phyloP scores from a whole-genome alignment of 2,113 vertebrate species.

The Urocynchramus pylzowi region DNA sequence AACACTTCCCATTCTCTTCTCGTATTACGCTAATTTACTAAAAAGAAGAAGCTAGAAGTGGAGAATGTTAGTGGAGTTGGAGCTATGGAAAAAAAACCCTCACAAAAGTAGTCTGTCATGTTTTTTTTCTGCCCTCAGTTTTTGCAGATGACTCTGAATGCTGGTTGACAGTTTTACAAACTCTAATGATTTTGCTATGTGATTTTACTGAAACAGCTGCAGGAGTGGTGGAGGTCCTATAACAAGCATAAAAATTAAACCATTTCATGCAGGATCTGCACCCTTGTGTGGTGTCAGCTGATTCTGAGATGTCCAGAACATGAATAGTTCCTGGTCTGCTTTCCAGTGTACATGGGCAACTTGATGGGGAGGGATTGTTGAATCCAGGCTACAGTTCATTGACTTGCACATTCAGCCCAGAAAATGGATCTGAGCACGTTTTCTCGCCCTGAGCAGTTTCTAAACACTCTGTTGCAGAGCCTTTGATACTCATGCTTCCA shows the following conservation, averaged over 20 bases:
- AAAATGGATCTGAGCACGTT: background rate
- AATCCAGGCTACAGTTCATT: background rate
- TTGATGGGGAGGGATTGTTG: background rate
- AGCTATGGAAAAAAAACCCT: background rate
- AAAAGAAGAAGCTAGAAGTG: background rate
- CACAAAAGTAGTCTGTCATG: background rate
- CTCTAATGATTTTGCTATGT: background rate
- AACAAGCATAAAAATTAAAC: background rate
- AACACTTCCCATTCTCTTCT: background rate
- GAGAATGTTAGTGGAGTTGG: background rate
- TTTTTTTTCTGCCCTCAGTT: background rate
- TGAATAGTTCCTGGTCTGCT: background rate
- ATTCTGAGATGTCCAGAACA: background rate
- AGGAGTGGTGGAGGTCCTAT: background rate
- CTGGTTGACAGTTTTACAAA: background rate
- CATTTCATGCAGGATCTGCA: background rate
- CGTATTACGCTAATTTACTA: background rate
- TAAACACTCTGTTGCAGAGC: background rate
- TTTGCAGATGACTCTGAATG: background rate
- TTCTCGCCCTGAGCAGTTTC: background rate
- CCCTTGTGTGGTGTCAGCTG: background rate
- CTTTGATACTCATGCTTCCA: background rate
- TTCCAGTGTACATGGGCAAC: background rate
- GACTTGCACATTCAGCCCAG: background rate
- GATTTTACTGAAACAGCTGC: slow-evolving; percentile 10